Evolutionary conservation across 1,140 invertebrate genomes (phyloP).

Genomic region (Bombyx mandarina): DNA sequence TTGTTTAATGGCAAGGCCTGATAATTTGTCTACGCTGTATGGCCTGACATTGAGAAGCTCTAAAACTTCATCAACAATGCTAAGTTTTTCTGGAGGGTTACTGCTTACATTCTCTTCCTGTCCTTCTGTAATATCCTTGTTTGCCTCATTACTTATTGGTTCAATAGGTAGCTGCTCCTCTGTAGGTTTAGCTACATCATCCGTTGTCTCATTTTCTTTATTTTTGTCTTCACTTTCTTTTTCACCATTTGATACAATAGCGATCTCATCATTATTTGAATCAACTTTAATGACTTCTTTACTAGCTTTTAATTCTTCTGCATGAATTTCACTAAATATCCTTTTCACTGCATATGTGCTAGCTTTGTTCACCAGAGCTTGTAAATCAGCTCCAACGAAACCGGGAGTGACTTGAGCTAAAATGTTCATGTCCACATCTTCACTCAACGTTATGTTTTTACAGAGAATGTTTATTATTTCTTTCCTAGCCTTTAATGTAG

Average conservation of each 20-base stretch:
- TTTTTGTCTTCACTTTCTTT: constrained; percentile 32
- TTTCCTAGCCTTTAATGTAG: constrained; percentile 84
- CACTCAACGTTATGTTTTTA: constrained; percentile 79
- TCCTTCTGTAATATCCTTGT: constrained; percentile 12
- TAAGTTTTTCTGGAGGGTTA: constrained; percentile 18
- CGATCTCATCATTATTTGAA: constrained; percentile 18
- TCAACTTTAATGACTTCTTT: constrained; percentile 10
- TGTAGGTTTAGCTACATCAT: constrained; percentile 20
- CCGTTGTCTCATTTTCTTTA: constrained; percentile 4
- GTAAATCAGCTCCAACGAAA: constrained; percentile 96
- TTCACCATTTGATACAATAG: constrained; percentile 43
- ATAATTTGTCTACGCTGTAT: constrained; percentile 73
- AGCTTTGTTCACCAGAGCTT: constrained; percentile 88
- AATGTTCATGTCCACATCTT: constrained; percentile 78
- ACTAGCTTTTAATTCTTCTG: constrained; percentile 19
- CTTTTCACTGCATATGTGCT: constrained; percentile 87
- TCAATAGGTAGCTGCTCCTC: constrained; percentile 16
- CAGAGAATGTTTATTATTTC: constrained; percentile 82
- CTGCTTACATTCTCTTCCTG: constrained; percentile 22
- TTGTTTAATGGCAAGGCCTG: constrained; percentile 77
- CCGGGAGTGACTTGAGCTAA: constrained; percentile 92
- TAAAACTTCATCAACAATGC: constrained; percentile 48
- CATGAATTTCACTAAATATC: constrained; percentile 49
- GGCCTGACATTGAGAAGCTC: constrained; percentile 56
- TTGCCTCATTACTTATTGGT: constrained; percentile 14